Conservation (phyloP, 2,113 vertebrate species). For the Cranoglanis bouderius region DNA sequence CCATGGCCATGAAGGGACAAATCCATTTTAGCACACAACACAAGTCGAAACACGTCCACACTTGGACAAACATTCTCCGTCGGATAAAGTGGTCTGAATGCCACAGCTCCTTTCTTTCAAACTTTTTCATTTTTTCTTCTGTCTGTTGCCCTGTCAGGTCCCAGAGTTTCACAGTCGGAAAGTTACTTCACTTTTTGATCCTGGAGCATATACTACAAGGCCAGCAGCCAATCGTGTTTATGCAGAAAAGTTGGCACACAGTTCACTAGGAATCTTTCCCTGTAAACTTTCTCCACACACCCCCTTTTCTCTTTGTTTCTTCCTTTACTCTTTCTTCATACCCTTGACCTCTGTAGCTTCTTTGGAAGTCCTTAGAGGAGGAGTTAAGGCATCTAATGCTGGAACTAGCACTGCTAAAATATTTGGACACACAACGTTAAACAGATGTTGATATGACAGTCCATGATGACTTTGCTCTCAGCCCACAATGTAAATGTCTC, state of each 20-base stretch:
- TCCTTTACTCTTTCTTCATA: background rate
- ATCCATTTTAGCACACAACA: slow-evolving; percentile 65
- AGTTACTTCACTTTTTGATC: background rate
- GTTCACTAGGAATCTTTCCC: slow-evolving; percentile 54
- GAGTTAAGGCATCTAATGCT: background rate
- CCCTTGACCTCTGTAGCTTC: slow-evolving; percentile 20
- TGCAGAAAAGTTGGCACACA: slow-evolving; percentile 66
- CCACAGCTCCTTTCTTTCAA: slow-evolving; percentile 1
- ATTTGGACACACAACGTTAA: slow-evolving; percentile 64
- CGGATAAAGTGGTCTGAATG: slow-evolving; percentile 52
- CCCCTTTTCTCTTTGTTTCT: slow-evolving; percentile 13
- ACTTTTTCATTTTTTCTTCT: background rate
- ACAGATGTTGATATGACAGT: slow-evolving; percentile 61
- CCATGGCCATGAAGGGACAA: slow-evolving; percentile 67
- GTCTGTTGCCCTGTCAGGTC: slow-evolving; percentile 15
- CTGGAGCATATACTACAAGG: slow-evolving; percentile 43
- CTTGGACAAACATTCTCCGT: slow-evolving; percentile 68
- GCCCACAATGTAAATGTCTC: slow-evolving; percentile 42
- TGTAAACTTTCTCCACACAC: background rate
- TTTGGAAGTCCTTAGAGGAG: background rate
- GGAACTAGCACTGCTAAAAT: slow-evolving; percentile 57
- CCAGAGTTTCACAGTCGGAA: background rate
- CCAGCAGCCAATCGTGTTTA: slow-evolving; percentile 62
- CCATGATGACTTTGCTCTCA: slow-evolving; percentile 49
- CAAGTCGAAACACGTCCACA: slow-evolving; percentile 62